These are phyloP conservation scores for Falco berigora DNA, from an alignment of 2,797 vertebrate genomes.

Conservation along the genomic window DNA sequence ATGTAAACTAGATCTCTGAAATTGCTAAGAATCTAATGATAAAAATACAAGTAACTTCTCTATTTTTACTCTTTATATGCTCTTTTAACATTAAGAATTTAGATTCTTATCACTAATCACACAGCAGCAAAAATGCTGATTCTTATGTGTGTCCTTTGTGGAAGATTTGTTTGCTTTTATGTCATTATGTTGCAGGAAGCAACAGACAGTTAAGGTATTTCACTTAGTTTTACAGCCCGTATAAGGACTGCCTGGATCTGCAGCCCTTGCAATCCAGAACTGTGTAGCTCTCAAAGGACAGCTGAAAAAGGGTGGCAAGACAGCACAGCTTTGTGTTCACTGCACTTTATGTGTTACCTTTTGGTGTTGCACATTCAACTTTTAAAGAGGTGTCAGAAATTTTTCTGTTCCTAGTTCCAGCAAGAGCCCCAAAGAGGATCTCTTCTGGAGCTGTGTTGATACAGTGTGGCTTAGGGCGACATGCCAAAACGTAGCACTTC, in stretches of 20 bases:
- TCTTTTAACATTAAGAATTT: neutral
- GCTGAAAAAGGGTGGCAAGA: neutral
- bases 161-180: neutral
- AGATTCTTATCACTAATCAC: neutral
- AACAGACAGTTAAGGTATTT: neutral
- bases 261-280: neutral
- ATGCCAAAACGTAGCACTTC: neutral
- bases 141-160: neutral
- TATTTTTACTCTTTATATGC: neutral
- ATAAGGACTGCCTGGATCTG: neutral
- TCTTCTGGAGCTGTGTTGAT: neutral
- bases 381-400: neutral
- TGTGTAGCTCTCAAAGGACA: neutral
- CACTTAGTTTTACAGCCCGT: neutral
- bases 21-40: neutral
- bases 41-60: neutral
- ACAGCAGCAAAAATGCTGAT: neutral
- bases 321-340: slow-evolving; percentile 19
- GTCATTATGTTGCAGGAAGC: neutral
- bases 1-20: neutral
- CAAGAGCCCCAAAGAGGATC: neutral
- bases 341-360: neutral
- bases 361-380: neutral
- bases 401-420: neutral
- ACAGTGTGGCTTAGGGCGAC: neutral